A percentile compares a stretch with the other conserved stretches of the same genome.
Conservation (phyloP, 1,140 invertebrate species). For the Ganaspis sp. region DNA sequence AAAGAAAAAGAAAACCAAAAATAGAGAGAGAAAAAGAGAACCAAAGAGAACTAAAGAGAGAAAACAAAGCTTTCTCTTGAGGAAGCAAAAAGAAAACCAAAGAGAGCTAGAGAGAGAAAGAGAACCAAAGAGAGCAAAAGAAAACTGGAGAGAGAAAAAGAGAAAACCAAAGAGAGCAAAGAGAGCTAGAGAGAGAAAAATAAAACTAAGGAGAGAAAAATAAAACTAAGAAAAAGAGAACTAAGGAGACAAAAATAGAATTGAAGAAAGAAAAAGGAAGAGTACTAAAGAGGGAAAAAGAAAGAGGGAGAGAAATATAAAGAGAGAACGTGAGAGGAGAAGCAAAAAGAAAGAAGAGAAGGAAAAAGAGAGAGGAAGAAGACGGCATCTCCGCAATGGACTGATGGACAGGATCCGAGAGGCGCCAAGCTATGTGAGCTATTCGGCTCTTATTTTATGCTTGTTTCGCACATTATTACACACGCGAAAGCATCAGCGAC, state of each 20-base stretch:
- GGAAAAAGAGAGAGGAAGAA: slow-evolving; percentile 36
- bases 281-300: slow-evolving; percentile 25
- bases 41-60: too few relatives aligned
- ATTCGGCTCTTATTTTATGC: slow-evolving; percentile 66
- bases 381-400: slow-evolving; percentile 20
- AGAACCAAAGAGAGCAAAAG: too few relatives aligned
- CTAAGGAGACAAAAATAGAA: slow-evolving; percentile 22
- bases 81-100: too few relatives aligned
- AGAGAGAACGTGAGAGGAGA: slow-evolving; percentile 26
- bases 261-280: neutral
- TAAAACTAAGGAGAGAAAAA: too few relatives aligned
- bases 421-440: slow-evolving; percentile 67
- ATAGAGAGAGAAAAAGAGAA: too few relatives aligned
- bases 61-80: too few relatives aligned
- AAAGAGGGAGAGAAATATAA: slow-evolving; percentile 34
- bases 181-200: too few relatives aligned
- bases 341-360: slow-evolving; percentile 37
- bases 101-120: too few relatives aligned
- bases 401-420: slow-evolving; percentile 60
- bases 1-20: too few relatives aligned
- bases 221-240: neutral
- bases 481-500: slow-evolving; percentile 9
- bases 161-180: too few relatives aligned
- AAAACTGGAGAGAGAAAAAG: too few relatives aligned
- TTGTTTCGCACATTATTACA: slow-evolving; percentile 38